Conservation (phyloP, 2,888 invertebrate species). For the Pemphredon lugubris region DNA sequence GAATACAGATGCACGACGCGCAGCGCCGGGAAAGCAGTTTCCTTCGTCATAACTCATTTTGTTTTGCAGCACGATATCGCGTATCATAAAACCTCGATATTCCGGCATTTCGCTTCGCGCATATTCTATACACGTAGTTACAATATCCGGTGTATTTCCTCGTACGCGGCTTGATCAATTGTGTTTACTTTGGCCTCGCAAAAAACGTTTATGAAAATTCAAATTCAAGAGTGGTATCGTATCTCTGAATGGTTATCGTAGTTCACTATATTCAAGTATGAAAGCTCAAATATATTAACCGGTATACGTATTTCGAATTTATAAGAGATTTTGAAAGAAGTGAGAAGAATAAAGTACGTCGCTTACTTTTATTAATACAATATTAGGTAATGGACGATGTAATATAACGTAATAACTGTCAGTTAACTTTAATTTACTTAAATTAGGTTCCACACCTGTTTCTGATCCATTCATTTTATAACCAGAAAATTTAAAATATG, state of each 20-base stretch:
- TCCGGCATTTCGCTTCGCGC: constrained; percentile 12
- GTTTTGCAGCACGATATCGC: constrained; percentile 35
- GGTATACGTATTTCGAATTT: no score
- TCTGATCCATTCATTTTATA: no score
- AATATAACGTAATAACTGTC: no score
- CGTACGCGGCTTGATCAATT: constrained; percentile 33
- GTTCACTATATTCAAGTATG: no score
- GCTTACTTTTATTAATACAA: no score
- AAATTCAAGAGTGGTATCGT: constrained; percentile 4
- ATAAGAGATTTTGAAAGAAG: no score
- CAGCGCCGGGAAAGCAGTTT: constrained; percentile 26
- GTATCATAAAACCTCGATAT: constrained; percentile 31
- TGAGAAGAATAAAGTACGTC: no score
- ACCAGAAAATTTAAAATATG: no score
- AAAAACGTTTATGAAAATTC: constrained; percentile 38
- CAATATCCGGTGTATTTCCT: constrained; percentile 42
- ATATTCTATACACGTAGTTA: constrained; percentile 47
- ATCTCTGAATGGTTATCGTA: constrained; percentile 1
- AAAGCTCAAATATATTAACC: no score
- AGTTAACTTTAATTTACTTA: no score
- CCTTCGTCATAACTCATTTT: constrained; percentile 28
- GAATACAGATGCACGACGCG: constrained; percentile 3
- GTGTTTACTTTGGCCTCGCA: constrained; percentile 43
- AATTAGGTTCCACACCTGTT: no score
- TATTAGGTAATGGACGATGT: no score